Evolutionary conservation across 2,797 vertebrate species (phyloP).

Genomic region (Acridotheres tristis): DNA sequence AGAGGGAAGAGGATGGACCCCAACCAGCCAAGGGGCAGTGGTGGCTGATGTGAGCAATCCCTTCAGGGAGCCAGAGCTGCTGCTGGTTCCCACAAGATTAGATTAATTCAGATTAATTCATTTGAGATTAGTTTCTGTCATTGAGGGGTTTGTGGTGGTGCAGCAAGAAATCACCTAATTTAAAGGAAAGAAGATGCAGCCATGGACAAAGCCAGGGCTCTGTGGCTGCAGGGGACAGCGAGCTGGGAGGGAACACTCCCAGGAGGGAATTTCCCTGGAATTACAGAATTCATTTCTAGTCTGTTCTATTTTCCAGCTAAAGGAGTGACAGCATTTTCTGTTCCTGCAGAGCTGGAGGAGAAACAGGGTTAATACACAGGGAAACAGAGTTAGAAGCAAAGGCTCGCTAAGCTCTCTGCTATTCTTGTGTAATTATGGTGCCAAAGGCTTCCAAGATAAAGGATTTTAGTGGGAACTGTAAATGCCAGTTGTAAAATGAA

Average conservation of each 20-base stretch:
- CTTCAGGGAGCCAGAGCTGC: not conserved
- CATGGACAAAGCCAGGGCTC: not conserved
- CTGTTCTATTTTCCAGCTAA: not conserved
- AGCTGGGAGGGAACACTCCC: not conserved
- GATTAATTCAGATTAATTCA: not conserved
- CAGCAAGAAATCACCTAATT: constrained; percentile 1
- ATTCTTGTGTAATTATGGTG: not conserved
- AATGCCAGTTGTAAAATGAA: not conserved
- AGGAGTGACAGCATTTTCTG: not conserved
- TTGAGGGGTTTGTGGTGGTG: not conserved
- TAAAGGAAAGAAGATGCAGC: not conserved
- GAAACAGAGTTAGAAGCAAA: not conserved
- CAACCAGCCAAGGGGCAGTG: rapidly evolving
- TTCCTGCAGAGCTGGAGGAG: not conserved
- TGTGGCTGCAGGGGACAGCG: not conserved
- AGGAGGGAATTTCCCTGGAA: not conserved
- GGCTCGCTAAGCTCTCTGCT: not conserved
- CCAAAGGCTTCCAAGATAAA: constrained; percentile 38
- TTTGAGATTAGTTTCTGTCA: not conserved
- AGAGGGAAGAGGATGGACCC: not conserved
- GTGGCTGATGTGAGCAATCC: not conserved
- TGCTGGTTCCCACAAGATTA: not conserved
- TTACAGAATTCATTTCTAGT: not conserved
- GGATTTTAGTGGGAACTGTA: not conserved
- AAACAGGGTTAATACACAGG: not conserved